phyloP scores from a whole-genome alignment of 2,888 invertebrate species.

The Parnassius smintheus region DNA sequence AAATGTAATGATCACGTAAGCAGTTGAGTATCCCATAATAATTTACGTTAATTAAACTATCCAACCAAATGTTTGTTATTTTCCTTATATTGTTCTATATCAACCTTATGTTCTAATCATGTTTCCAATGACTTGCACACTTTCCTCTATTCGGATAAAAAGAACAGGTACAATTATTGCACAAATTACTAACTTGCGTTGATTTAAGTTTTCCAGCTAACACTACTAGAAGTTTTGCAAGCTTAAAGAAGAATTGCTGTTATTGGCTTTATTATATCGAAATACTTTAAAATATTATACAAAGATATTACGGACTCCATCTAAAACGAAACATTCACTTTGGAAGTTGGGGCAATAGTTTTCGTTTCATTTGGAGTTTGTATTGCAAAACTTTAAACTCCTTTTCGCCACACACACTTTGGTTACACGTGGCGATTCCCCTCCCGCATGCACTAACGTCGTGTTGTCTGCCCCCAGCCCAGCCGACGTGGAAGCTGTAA shows the following conservation, averaged over 20 bases:
- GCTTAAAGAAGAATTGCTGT: constrained; percentile 44
- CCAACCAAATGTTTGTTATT: constrained; percentile 40
- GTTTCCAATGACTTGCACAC: constrained; percentile 30
- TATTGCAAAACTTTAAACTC: constrained; percentile 49
- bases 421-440: constrained; percentile 32
- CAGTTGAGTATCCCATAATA: constrained; percentile 29
- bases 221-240: constrained; percentile 66
- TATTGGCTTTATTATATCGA: not conserved
- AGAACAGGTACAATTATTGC: constrained; percentile 33
- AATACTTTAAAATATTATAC: not conserved
- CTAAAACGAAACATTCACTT: constrained; percentile 14
- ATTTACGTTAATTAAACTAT: constrained; percentile 74
- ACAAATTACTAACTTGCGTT: constrained; percentile 34
- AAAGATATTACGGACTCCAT: not conserved
- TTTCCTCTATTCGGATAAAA: constrained; percentile 29
- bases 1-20: constrained; percentile 31
- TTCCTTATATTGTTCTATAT: constrained; percentile 38
- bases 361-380: constrained; percentile 18
- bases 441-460: constrained; percentile 73
- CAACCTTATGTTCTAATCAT: constrained; percentile 18
- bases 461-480: constrained; percentile 76
- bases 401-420: constrained; percentile 27
- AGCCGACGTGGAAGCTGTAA: constrained; percentile 75
- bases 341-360: constrained; percentile 18
- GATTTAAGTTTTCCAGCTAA: constrained; percentile 58